These are phyloP conservation scores for Oryctolagus cuniculus DNA, from an alignment of 2,113 vertebrate genomes.

Conservation along the genomic window mOryCun1.1 NC_091435.1:157067001-157067500, in stretches of 20 bases:
- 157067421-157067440: background rate
- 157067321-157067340: slow-evolving; percentile 63
- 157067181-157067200: background rate
- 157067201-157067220: background rate
- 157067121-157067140: background rate
- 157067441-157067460: slow-evolving; percentile 59
- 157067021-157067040: background rate
- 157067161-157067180: background rate
- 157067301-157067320: background rate
- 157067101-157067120: background rate
- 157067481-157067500: slow-evolving; percentile 37
- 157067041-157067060: background rate
- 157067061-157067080: background rate
- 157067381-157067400: slow-evolving; percentile 57
- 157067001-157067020: no score
- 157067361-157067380: slow-evolving; percentile 57
- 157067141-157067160: background rate
- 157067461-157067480: background rate
- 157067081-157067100: background rate
- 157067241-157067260: slow-evolving; percentile 9
- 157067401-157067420: slow-evolving; percentile 54
- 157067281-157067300: slow-evolving; percentile 52
- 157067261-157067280: background rate
- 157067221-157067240: slow-evolving; percentile 8
- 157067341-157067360: slow-evolving; percentile 41